Percentiles rank a stretch among this genome's conserved stretches.
Evolutionary conservation across 2,797 vertebrate genomes (phyloP).

Genomic region (Argya squamiceps): DNA sequence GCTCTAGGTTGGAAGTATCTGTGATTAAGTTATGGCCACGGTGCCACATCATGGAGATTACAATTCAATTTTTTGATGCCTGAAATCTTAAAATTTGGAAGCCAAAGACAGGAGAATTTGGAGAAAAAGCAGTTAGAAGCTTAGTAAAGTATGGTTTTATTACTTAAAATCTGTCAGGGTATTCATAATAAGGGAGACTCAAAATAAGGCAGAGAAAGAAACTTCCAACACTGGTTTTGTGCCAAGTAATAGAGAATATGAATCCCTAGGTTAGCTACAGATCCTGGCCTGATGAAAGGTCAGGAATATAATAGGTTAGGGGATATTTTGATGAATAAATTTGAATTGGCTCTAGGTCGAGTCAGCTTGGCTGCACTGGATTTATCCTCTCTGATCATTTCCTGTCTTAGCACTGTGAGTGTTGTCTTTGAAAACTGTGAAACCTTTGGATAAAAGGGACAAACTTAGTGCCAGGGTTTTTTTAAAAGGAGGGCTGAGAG

Average conservation of each 20-base stretch:
- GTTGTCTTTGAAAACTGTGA: not conserved
- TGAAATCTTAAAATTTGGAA: not conserved
- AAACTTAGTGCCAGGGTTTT: not conserved
- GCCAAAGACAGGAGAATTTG: not conserved
- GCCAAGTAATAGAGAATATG: not conserved
- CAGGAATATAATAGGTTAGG: not conserved
- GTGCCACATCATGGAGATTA: not conserved
- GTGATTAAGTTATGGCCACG: fast-evolving
- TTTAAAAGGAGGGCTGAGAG: not conserved
- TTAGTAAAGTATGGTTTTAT: not conserved
- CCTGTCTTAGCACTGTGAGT: not conserved
- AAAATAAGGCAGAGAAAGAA: not conserved
- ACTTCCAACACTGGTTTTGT: not conserved
- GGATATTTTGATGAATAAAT: not conserved
- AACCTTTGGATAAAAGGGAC: not conserved
- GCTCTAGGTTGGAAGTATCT: not conserved
- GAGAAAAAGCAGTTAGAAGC: not conserved
- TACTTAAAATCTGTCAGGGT: not conserved
- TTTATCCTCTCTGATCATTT: not conserved
- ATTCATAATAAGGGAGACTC: not conserved
- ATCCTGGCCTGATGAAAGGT: not conserved
- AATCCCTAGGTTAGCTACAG: not conserved
- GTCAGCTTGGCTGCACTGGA: not conserved
- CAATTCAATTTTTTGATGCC: not conserved
- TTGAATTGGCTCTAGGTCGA: not conserved